Conservation (phyloP, 2,888 invertebrate genomes). For the Zootermopsis nevadensis region DNA sequence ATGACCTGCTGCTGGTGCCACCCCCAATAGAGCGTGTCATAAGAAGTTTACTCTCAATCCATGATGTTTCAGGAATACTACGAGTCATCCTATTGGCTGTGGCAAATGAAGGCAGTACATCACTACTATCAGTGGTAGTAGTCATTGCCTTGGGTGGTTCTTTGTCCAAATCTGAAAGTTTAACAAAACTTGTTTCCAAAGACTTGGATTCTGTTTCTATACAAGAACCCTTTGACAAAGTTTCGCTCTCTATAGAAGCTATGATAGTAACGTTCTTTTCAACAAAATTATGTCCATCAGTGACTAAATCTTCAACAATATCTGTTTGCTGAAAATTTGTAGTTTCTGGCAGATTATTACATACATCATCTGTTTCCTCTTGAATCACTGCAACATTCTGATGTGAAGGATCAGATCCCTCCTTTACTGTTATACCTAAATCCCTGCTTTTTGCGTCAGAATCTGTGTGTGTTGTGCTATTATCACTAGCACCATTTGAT, state of each 20-base stretch:
- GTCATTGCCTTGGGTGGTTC: slow-evolving; percentile 51
- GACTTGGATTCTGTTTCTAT: slow-evolving; percentile 17
- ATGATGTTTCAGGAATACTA: slow-evolving; percentile 77
- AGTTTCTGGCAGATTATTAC: background rate
- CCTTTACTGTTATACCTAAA: background rate
- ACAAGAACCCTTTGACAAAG: background rate
- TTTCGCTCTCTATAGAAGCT: background rate
- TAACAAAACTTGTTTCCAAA: slow-evolving; percentile 69
- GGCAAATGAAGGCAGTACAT: slow-evolving; percentile 44
- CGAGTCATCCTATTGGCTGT: slow-evolving; percentile 69
- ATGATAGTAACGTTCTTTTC: background rate
- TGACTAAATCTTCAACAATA: background rate
- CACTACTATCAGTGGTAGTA: slow-evolving; percentile 29
- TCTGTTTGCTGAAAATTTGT: background rate
- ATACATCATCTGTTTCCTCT: background rate
- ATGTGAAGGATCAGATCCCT: background rate
- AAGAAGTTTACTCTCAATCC: slow-evolving; percentile 72
- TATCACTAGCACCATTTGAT: background rate
- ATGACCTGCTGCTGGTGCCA: slow-evolving; percentile 49
- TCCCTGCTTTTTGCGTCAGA: background rate
- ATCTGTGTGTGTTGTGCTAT: background rate
- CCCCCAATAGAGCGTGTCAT: slow-evolving; percentile 60
- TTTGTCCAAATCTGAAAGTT: slow-evolving; percentile 83
- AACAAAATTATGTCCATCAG: background rate
- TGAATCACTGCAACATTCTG: background rate